Conservation (phyloP, 2,888 invertebrate species). For the Plagodis dolabraria region DNA sequence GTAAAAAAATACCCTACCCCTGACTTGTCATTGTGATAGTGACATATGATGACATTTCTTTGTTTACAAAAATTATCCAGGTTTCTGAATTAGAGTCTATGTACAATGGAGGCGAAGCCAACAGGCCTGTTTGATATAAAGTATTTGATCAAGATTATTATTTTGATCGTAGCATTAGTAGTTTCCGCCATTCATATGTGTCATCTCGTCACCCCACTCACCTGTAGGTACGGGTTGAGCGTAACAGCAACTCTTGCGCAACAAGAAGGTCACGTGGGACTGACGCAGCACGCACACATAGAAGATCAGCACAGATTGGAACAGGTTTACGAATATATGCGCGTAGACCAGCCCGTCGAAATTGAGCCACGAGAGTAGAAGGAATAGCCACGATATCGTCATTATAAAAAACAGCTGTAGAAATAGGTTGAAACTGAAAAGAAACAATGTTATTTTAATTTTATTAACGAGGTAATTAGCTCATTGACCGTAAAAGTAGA, state of each 20-base stretch:
- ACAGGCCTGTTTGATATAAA: too few relatives aligned
- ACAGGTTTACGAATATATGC: constrained; percentile 90
- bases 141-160: background rate
- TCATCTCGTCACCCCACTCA: constrained; percentile 96
- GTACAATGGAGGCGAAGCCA: too few relatives aligned
- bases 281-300: constrained; percentile 92
- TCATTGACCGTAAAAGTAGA: too few relatives aligned
- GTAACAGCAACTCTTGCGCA: constrained; percentile 92
- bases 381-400: constrained; percentile 91
- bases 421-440: constrained; percentile 91
- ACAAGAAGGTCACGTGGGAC: constrained; percentile 90
- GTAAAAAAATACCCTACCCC: too few relatives aligned
- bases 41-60: too few relatives aligned
- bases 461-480: too few relatives aligned
- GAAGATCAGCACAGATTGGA: constrained; percentile 90
- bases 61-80: too few relatives aligned
- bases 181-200: constrained; percentile 91
- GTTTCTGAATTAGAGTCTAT: too few relatives aligned
- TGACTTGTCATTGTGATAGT: too few relatives aligned
- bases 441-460: constrained; percentile 30
- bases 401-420: constrained; percentile 90
- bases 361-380: constrained; percentile 90
- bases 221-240: constrained; percentile 88
- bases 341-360: constrained; percentile 90
- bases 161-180: constrained; percentile 45